Evolutionary conservation across 1,140 invertebrate genomes (phyloP), one percentile per base, ranked within the genome.

Genomic region (Aphelenchoides besseyi): DNA sequence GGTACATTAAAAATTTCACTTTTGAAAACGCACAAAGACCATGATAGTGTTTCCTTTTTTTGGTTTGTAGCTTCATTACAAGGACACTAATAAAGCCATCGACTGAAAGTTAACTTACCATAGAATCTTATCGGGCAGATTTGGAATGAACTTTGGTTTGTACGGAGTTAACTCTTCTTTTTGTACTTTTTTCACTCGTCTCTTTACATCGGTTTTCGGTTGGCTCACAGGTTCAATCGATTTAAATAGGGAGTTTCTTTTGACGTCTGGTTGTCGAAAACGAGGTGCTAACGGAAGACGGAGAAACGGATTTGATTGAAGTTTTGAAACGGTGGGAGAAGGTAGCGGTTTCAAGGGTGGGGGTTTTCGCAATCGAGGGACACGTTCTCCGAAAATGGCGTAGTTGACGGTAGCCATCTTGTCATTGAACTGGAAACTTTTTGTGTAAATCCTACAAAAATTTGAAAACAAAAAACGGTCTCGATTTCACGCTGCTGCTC

Each of bases 131-230:
- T 70, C 69, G 9, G 69, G 69, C 30, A 70, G 16, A 26, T 18
- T 26, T 48, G 69, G 55, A 67, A 70, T 70, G 5, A 70, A 30
- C 12, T 37, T 70, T 28, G 63, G 36, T n/a, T n/a, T 37, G 55
- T 59, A 59, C 55, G 55, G 55, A 41, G n/a, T n/a, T 41, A 23
- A 5, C 5, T 59, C 55, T 59, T 59, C 55, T 59, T 59, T 33
- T 52, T 66, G 1, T 16, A 0, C 18, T 33, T 59, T 59, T 52
- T 66, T 2, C n/a, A 0, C 9, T 3, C 41, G 64, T 1, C 41
- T 28, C 64, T 37, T 0, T 18, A 67, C 29, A 62, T 3, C 55
- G 16, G 29, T 69, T 33, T 69, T 69, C 2, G 35, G 28, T 55
- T 28, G 30, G 0, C 26, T 12, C n/a, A 41, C 41, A 3, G n/a